Evolutionary conservation across 1,140 invertebrate genomes (phyloP).

Genomic region (Bombus huntii): DNA sequence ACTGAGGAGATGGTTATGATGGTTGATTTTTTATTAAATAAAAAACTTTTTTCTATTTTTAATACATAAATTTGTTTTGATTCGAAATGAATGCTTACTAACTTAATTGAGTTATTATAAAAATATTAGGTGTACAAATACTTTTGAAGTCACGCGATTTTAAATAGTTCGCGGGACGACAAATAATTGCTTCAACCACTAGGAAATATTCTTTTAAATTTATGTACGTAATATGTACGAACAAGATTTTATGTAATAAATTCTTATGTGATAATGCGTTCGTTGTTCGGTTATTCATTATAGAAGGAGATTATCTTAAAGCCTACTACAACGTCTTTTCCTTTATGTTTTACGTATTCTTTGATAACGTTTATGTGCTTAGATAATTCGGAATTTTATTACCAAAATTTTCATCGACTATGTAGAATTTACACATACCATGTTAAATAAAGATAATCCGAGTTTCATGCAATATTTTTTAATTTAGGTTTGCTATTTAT

Average conservation of each 20-base stretch:
- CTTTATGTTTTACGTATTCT: not conserved
- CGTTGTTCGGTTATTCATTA: not conserved
- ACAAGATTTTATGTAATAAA: not conserved
- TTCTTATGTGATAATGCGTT: not conserved
- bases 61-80: not conserved
- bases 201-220: not conserved
- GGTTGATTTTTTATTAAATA: not conserved
- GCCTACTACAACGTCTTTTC: not conserved
- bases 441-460: not conserved
- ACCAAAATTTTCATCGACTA: not conserved
- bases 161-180: conserved; percentile 8
- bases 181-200: not conserved
- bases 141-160: not conserved
- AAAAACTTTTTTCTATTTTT: not conserved
- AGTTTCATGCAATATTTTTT: not conserved
- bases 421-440: not conserved
- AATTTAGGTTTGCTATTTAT: not conserved
- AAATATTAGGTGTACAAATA: not conserved
- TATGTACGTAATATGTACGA: not conserved
- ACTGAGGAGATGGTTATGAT: not conserved
- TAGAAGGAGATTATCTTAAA: not conserved
- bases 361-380: not conserved
- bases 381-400: not conserved
- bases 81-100: not conserved
- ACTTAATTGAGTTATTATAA: not conserved